Evolutionary conservation across 2,888 invertebrate species (phyloP), one percentile per base, ranked within the genome.

Genomic region (Tenthredo amoena): DNA sequence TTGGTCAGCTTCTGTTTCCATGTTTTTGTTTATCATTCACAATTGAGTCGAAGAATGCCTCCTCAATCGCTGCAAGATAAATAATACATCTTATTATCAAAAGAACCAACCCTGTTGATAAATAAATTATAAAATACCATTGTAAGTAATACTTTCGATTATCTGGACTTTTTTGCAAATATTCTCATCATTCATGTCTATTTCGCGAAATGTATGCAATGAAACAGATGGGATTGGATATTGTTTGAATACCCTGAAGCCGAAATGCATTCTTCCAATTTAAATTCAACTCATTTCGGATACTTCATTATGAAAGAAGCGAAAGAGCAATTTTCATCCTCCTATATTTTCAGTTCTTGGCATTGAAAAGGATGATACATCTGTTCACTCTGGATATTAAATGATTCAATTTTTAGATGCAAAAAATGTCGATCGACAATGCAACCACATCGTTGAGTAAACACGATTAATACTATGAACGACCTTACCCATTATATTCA

Each of bases 401-500:
- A 43, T 43, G 12, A 43, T 43, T 9, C 9, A 9, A 40, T 9
- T 9, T 40, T 9, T 9, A 40, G 9, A 40, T 40, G 9, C 9
- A 47, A 47, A 15, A 18, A 50, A 18, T 50, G 15, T 18, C 18
- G 18, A 50, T 18, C 1, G 4, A 50, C 18, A 15, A 50, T 50
- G 18, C 15, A 18, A 50, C 4, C 18, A 50, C 4, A 15, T 50
- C 18, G 5, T 18, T 4, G 15, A 50, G 18, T 50, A 4, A 50
- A 18, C 18, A 50, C 1, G 18, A 50, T 50, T 18, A 50, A 50
- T 50, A 65, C 10, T 9, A 26, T 1, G 9, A 65, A 26, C 31
- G 21, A 71, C 65, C 83, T 85, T 85, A 86, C 72, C 47, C 68
- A 55, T 37, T 40, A 34, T 83, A 34, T 58, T 87, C 55, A 74